phyloP scores from a whole-genome alignment of 2,797 vertebrate species.

The Microctenopoma steveboyesi region DNA sequence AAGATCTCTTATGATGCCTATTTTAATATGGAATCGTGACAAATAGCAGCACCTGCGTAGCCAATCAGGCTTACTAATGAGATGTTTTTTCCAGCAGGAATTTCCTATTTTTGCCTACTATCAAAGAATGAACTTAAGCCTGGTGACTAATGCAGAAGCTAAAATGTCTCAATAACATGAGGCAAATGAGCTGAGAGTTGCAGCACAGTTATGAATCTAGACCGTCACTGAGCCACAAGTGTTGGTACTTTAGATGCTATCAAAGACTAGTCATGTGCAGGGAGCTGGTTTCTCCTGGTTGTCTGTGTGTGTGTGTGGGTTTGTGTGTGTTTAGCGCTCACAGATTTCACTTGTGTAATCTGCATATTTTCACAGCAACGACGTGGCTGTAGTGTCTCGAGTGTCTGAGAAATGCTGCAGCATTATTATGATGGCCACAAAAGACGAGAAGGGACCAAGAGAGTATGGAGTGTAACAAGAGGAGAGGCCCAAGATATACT shows the following conservation, averaged over 20 bases:
- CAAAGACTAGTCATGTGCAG: conserved; percentile 25
- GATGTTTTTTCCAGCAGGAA: background rate
- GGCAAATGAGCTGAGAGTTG: background rate
- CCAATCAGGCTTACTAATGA: background rate
- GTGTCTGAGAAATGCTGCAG: conserved; percentile 17
- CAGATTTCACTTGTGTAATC: conserved; percentile 39
- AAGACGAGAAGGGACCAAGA: conserved; percentile 26
- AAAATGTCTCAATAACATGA: background rate
- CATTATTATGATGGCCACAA: conserved; percentile 29
- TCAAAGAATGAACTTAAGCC: background rate
- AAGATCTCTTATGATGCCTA: background rate
- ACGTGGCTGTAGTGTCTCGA: conserved; percentile 21
- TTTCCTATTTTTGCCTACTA: conserved; percentile 1
- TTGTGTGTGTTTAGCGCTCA: conserved; percentile 21
- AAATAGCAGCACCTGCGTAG: conserved; percentile 22
- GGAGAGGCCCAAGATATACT: conserved; percentile 49
- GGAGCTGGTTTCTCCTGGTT: conserved; percentile 30
- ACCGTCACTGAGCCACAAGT: conserved; percentile 29
- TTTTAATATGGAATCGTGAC: background rate
- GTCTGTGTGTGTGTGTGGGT: conserved; percentile 10
- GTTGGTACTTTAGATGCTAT: conserved; percentile 54
- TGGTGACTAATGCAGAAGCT: background rate
- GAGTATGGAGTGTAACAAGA: conserved; percentile 32
- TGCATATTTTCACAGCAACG: conserved; percentile 39
- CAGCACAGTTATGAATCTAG: background rate